These are phyloP conservation scores for Ectemnius lituratus DNA, from an alignment of 2,888 invertebrate genomes.

Conservation along the genomic window DNA sequence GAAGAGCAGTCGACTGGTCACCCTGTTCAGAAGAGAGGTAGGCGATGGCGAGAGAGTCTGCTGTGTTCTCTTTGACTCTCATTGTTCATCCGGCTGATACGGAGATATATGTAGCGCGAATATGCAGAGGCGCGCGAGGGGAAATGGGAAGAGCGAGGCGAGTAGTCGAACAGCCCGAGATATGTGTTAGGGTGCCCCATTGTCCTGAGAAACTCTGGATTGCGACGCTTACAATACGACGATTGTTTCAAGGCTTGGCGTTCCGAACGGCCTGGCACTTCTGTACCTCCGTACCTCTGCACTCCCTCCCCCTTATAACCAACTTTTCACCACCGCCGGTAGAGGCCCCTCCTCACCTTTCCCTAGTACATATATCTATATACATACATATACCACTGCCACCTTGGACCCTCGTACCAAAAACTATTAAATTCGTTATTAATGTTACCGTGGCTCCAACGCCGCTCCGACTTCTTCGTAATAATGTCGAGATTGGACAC, in stretches of 20 bases:
- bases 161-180: conserved; percentile 63
- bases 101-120: conserved; percentile 50
- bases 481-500: conserved; percentile 16
- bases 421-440: conserved; percentile 73
- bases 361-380: too few species aligned
- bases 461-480: conserved; percentile 22
- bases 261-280: conserved; percentile 61
- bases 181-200: conserved; percentile 69
- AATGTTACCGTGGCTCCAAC: conserved; percentile 57
- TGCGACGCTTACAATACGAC: conserved; percentile 74
- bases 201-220: conserved; percentile 70
- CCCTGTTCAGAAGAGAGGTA: neutral
- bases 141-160: conserved; percentile 21
- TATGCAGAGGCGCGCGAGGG: conserved; percentile 21
- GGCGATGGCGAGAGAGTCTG: conserved; percentile 18
- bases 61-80: conserved; percentile 57
- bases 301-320: too few species aligned
- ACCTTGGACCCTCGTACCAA: conserved; percentile 56
- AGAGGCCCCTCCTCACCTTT: too few species aligned
- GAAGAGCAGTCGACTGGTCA: conserved; percentile 9
- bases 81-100: conserved; percentile 71
- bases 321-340: neutral
- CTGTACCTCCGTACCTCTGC: conserved; percentile 12
- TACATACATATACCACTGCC: conserved; percentile 8
- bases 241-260: conserved; percentile 74